phyloP scores from a whole-genome alignment of 2,888 invertebrate species.

The Mongoloraphidia duomilia region DNA sequence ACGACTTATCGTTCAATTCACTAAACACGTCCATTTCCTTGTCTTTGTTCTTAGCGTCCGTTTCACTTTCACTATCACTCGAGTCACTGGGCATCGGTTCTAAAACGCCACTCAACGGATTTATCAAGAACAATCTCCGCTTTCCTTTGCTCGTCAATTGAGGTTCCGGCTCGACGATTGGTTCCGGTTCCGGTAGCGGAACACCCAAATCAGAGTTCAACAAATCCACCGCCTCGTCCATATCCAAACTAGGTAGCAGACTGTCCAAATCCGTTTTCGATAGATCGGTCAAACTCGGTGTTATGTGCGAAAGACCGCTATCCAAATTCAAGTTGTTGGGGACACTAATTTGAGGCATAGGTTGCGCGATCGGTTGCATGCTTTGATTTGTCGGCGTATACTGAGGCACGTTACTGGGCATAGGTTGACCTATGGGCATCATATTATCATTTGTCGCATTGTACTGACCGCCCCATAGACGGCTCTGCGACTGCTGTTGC shows the following conservation, averaged over 20 bases:
- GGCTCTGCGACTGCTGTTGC: conserved; percentile 31
- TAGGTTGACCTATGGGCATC: conserved; percentile 8
- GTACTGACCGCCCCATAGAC: neutral
- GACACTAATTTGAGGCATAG: conserved; percentile 13
- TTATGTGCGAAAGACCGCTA: conserved; percentile 24
- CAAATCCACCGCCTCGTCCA: conserved; percentile 38
- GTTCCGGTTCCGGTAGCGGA: too few species aligned
- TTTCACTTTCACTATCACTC: conserved; percentile 44
- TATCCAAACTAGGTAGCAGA: conserved; percentile 44
- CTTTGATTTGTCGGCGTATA: conserved; percentile 33
- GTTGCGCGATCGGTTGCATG: conserved; percentile 21
- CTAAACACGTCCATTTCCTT: conserved; percentile 26
- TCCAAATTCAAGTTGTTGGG: neutral
- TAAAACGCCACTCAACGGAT: conserved; percentile 76
- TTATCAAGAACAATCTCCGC: conserved; percentile 70
- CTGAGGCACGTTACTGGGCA: conserved; percentile 17
- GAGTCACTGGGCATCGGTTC: conserved; percentile 63
- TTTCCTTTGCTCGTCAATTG: conserved; percentile 44
- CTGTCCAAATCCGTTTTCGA: conserved; percentile 44
- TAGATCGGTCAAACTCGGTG: conserved; percentile 28
- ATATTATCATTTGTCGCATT: conserved; percentile 4
- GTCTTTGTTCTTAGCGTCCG: conserved; percentile 22
- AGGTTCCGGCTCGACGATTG: too few species aligned
- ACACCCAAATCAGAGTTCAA: conserved; percentile 17
- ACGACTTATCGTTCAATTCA: conserved; percentile 30